phyloP scores from a whole-genome alignment of 2,797 vertebrate species.

The Geotria australis region DNA sequence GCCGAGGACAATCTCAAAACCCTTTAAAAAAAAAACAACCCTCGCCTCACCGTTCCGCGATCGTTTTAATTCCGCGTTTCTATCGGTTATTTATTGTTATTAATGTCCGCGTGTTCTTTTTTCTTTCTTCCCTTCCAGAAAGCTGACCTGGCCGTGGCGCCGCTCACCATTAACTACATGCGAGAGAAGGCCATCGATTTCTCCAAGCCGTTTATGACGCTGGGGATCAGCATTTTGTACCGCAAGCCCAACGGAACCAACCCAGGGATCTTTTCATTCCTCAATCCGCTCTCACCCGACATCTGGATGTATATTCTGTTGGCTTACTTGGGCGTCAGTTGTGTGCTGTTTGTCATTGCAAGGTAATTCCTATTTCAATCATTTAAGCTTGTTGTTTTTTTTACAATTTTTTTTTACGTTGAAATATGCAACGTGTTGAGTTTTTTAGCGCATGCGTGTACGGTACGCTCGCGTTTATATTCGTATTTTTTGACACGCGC shows the following conservation, averaged over 20 bases:
- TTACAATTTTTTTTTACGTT: no score
- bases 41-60: no score
- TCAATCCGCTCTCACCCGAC: constrained; percentile 84
- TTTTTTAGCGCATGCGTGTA: no score
- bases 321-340: constrained; percentile 88
- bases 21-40: no score
- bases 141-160: constrained; percentile 75
- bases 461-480: no score
- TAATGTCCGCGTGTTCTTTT: constrained; percentile 4
- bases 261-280: constrained; percentile 87
- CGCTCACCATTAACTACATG: constrained; percentile 79
- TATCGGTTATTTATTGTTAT: no score
- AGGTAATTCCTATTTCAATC: constrained; percentile 22
- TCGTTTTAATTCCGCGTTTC: no score
- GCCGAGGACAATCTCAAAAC: no score
- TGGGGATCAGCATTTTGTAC: constrained; percentile 88
- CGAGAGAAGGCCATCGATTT: constrained; percentile 88
- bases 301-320: constrained; percentile 98
- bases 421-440: no score
- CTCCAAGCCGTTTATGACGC: constrained; percentile 84
- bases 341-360: constrained; percentile 96
- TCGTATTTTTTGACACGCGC: no score
- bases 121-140: constrained; percentile 31
- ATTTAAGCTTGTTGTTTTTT: no score
- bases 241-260: constrained; percentile 75